A percentile compares a stretch with the other conserved stretches of the same genome.
Evolutionary conservation across 1,140 invertebrate genomes (phyloP).

Genomic region (Ceratitis capitata): DNA sequence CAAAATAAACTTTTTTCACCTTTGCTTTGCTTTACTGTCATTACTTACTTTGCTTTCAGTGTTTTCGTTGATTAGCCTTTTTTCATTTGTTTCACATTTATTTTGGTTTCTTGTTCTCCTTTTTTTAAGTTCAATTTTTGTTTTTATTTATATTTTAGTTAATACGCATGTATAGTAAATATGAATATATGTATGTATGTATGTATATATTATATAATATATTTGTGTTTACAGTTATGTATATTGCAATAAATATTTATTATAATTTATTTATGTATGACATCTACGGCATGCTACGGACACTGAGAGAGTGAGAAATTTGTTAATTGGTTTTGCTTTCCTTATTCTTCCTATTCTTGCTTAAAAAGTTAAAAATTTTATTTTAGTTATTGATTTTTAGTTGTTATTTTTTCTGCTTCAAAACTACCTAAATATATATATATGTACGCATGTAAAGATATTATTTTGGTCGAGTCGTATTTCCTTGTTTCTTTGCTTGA

Average conservation of each 20-base stretch:
- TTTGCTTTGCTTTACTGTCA: background rate
- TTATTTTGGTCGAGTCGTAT: conserved; percentile 11
- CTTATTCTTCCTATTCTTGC: background rate
- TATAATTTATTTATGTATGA: conserved; percentile 17
- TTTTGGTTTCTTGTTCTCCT: background rate
- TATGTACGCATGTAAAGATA: background rate
- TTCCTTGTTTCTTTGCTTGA: conserved; percentile 27
- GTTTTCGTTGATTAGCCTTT: conserved; percentile 35
- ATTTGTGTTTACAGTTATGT: conserved; percentile 25
- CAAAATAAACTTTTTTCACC: no score
- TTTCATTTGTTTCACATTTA: background rate
- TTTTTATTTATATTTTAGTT: background rate
- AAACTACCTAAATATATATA: background rate
- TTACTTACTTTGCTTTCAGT: background rate
- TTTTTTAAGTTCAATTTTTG: background rate
- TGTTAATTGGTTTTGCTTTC: conserved; percentile 10
- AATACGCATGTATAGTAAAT: conserved; percentile 19
- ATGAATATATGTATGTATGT: conserved; percentile 29
- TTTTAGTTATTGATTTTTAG: background rate
- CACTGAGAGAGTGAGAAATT: conserved; percentile 35
- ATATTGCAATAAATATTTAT: conserved; percentile 32
- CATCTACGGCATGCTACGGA: conserved; percentile 34
- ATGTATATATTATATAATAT: no score
- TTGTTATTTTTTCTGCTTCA: background rate
- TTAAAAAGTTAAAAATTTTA: conserved; percentile 31